These are phyloP conservation scores for Macheiramphus alcinus DNA, from an alignment of 2,113 vertebrate genomes.

Conservation along the genomic window DNA sequence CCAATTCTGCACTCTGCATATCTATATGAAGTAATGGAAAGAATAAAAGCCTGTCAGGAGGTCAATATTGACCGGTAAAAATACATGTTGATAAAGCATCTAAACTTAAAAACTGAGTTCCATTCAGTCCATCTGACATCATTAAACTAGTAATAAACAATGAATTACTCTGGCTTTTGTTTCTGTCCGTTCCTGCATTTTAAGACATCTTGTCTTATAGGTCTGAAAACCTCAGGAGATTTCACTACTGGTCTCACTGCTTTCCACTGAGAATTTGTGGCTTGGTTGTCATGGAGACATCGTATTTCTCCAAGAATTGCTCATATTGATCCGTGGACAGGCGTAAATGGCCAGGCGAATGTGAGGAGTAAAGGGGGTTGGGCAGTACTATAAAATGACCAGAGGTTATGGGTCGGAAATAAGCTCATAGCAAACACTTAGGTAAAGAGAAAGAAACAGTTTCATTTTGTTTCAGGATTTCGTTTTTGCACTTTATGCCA, in stretches of 20 bases:
- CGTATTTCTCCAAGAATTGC: constrained; percentile 97
- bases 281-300: constrained; percentile 96
- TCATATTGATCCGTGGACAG: constrained; percentile 96
- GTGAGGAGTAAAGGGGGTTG: constrained; percentile 85
- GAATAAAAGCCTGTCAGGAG: not conserved
- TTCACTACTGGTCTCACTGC: constrained; percentile 82
- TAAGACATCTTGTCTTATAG: constrained; percentile 81
- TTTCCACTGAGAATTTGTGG: constrained; percentile 90
- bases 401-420: constrained; percentile 78
- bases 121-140: constrained; percentile 62
- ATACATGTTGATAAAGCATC: constrained; percentile 54
- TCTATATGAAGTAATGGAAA: not conserved
- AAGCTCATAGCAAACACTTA: constrained; percentile 78
- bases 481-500: constrained; percentile 71
- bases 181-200: constrained; percentile 79
- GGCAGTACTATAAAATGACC: constrained; percentile 78
- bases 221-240: constrained; percentile 79
- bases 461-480: constrained; percentile 73
- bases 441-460: constrained; percentile 76
- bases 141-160: constrained; percentile 78
- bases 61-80: constrained; percentile 53
- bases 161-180: constrained; percentile 75
- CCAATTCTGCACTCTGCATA: not conserved
- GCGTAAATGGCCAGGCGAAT: constrained; percentile 92
- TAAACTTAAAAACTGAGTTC: constrained; percentile 67